phyloP scores from a whole-genome alignment of 1,140 invertebrate genomes.

The Pseudomyrmex cubaensis region DNA sequence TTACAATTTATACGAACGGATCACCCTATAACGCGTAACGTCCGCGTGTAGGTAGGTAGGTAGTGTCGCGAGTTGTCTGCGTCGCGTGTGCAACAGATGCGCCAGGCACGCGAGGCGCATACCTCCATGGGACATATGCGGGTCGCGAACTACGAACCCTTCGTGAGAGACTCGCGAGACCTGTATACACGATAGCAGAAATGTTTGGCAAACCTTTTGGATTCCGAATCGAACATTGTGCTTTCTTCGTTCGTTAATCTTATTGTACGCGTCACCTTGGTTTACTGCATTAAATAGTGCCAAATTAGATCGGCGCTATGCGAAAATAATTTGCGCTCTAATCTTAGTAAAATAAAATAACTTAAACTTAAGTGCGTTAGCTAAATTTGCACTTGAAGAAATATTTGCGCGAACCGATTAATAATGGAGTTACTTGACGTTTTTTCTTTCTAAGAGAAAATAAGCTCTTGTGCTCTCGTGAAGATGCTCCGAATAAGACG shows the following conservation, averaged over 20 bases:
- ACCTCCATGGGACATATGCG: constrained; percentile 74
- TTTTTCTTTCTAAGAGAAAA: constrained; percentile 13
- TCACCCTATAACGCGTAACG: constrained; percentile 26
- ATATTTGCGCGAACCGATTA: neutral
- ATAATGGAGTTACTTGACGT: constrained; percentile 30
- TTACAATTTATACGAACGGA: constrained; percentile 35
- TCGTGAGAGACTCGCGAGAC: constrained; percentile 42
- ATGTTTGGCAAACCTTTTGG: constrained; percentile 77
- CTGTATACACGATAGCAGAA: constrained; percentile 62
- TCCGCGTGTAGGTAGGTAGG: constrained; percentile 46
- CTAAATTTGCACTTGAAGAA: neutral
- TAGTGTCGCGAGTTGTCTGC: constrained; percentile 70
- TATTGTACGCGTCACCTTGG: neutral
- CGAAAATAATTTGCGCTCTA: neutral
- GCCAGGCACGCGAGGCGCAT: constrained; percentile 80
- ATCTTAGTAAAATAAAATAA: neutral
- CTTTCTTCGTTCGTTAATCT: constrained; percentile 23
- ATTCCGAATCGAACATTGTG: constrained; percentile 20
- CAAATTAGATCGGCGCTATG: neutral
- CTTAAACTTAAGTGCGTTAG: neutral
- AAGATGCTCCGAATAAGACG: constrained; percentile 48
- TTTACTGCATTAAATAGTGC: neutral
- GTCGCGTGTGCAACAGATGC: constrained; percentile 83
- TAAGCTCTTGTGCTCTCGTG: constrained; percentile 3
- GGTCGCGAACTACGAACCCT: constrained; percentile 80